Base-by-base conservation (phyloP, 1,140 invertebrate genomes). In the Harpegnathos saltator region DNA sequence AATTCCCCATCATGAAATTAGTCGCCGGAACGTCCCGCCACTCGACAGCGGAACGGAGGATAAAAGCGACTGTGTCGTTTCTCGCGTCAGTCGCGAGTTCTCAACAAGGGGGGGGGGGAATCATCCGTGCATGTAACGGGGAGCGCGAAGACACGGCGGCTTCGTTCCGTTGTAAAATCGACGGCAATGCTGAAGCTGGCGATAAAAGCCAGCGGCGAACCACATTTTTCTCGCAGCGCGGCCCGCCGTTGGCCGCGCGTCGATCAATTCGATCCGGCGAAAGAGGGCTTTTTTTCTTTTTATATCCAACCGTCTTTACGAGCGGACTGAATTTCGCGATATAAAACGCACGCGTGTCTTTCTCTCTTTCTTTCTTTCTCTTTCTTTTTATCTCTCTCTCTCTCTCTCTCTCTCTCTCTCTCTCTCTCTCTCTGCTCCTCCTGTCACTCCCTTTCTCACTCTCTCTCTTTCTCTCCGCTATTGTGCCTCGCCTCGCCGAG, bases 1-100 rank as follows among this genome's bases (percentile, higher is more conserved):
- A 71, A 84, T 84, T 12, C 5, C 52, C 9, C 52, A 19, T 44
- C 58, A 17, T 48, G 38, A 0, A 61, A 73, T 73, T 65, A 82
- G 14, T 73, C n/a, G 48, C 14, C 50, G n/a, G 1, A 22, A 29
- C 11, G 19, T 44, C 50, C 15, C n/a, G 3, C 71, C 11, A 1
- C 5, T 33, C 29, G 1, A 33, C 38, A 44, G 38, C 3, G 38
- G 38, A 9, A 44, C 38, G 7, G 38, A 33, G 29, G 29, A 33
- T 1, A 9, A 44, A 3, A 11, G 44, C 26, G 17, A 48, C 29
- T 5, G 29, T 33, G 22, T 62, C 59, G 29, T 3, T 66, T 12
- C n/a, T 69, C 9, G 14, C 29, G 9, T 0, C 11, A 15, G 59
- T 0, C 0, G 1, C 17, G 24, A 44, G 22, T 59, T 44, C 5